Conservation (phyloP, 2,888 invertebrate species). For the Ophion ventricosus region DNA sequence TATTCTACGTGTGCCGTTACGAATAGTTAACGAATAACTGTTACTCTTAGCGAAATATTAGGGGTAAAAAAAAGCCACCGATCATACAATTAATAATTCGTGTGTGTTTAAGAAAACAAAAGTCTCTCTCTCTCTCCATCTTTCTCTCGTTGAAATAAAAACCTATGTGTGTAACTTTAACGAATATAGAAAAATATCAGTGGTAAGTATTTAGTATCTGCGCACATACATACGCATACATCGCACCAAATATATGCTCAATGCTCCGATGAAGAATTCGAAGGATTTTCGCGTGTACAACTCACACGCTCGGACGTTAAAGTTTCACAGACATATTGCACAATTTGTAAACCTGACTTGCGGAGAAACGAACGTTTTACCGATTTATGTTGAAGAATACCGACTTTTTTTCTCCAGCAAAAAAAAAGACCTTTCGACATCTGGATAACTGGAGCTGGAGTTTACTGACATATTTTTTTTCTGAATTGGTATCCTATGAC, state of each 20-base stretch:
- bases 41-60: constrained; percentile 72
- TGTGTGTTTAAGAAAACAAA: constrained; percentile 47
- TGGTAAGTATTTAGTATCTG: constrained; percentile 74
- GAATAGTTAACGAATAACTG: constrained; percentile 70
- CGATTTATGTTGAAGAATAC: background rate
- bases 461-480: background rate
- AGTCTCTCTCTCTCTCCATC: constrained; percentile 54
- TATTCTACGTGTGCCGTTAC: constrained; percentile 72
- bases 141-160: constrained; percentile 53
- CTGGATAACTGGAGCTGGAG: background rate
- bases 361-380: no score
- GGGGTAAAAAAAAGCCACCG: constrained; percentile 65
- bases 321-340: constrained; percentile 7
- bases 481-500: background rate
- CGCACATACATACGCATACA: constrained; percentile 58
- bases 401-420: background rate
- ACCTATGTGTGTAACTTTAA: constrained; percentile 64
- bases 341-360: background rate
- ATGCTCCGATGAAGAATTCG: constrained; percentile 39
- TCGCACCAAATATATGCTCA: constrained; percentile 46
- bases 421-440: background rate
- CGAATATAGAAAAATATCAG: constrained; percentile 68
- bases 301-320: background rate
- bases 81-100: constrained; percentile 63
- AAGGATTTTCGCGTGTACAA: constrained; percentile 30